These are phyloP conservation scores for Hippopotamyrus pictus DNA, from an alignment of 2,797 vertebrate genomes.

Conservation along the genomic window DNA sequence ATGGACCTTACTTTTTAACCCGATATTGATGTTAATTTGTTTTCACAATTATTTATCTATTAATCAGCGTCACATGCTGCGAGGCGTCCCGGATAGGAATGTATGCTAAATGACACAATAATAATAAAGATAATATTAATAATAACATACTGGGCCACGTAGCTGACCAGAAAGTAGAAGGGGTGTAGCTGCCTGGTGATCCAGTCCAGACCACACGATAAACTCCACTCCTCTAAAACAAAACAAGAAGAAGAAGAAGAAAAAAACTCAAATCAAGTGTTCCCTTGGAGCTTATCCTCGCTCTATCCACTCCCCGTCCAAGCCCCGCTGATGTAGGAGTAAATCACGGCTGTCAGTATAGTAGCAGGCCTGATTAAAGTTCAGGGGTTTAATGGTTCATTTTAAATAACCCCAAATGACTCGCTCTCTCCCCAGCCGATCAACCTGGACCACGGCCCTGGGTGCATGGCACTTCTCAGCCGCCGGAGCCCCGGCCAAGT, in stretches of 20 bases:
- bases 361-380: slow-evolving; percentile 96
- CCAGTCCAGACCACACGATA: slow-evolving; percentile 27
- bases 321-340: slow-evolving; percentile 65
- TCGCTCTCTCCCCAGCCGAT: slow-evolving; percentile 76
- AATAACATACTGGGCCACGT: background rate
- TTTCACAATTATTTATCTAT: slow-evolving; percentile 12
- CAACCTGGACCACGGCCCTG: slow-evolving; percentile 92
- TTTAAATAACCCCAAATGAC: slow-evolving; percentile 86
- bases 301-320: slow-evolving; percentile 64
- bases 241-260: slow-evolving; percentile 10
- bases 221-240: slow-evolving; percentile 29
- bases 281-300: slow-evolving; percentile 50
- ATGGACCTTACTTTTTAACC: slow-evolving; percentile 5
- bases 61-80: slow-evolving; percentile 9
- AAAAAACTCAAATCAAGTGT: slow-evolving; percentile 60
- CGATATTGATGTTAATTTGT: slow-evolving; percentile 11
- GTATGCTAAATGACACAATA: slow-evolving; percentile 15
- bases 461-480: slow-evolving; percentile 85
- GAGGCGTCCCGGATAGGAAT: slow-evolving; percentile 10
- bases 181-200: slow-evolving; percentile 50
- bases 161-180: slow-evolving; percentile 47
- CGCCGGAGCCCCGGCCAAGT: slow-evolving; percentile 76
- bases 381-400: slow-evolving; percentile 98
- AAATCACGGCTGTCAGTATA: slow-evolving; percentile 84
- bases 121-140: slow-evolving; percentile 20